Evolutionary conservation across 1,140 invertebrate genomes (phyloP), one percentile per base, ranked within the genome.

Genomic region (Hetaerina americana): DNA sequence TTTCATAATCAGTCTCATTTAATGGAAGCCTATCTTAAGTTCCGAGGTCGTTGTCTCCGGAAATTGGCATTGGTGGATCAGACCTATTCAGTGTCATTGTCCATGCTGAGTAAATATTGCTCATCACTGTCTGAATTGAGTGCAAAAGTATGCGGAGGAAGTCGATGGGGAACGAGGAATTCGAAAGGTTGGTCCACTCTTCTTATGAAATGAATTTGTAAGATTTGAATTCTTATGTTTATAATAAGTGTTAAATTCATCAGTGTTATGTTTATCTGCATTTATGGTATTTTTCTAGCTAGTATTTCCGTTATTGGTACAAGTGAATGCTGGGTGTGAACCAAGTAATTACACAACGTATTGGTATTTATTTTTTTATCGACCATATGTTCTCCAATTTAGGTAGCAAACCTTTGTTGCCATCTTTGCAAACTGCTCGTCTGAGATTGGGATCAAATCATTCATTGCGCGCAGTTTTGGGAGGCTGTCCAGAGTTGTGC

Each of bases 11-110:
- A 71, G 57, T 66, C 26, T 12, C 66, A 28, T 26, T 22, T 67
- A 49, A 66, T 76, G 66, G 70, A 29, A 40, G 26, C 26, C 40
- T 76, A 66, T 66, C 68, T 76, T n/a, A n/a, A 72, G 27, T 27
- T 57, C 15, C 72, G 71, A 66, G 75, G 75, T 0, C 18, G 25
- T 15, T 68, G 18, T 15, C 29, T 76, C 12, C 31, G 57, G n/a
- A 72, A 72, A 24, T 69, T 76, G 8, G 31, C 71, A 15, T 27
- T 75, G 0, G 70, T 75, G 68, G 73, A 75, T 73, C 76, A 76
- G 71, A 67, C 69, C 12, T 73, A 73, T 31, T 27, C 70, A 15
- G 27, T 76, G 66, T 70, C 74, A 40, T 57, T 76, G 27, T 49
- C 69, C 18, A 49, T 67, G 27, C 66, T 76, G 18, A 69, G 67